Percentiles rank a stretch among this genome's conserved stretches.
These are phyloP conservation scores for Leucoraja erinaceus DNA, from an alignment of 2,113 vertebrate genomes.

Conservation along the genomic window DNA sequence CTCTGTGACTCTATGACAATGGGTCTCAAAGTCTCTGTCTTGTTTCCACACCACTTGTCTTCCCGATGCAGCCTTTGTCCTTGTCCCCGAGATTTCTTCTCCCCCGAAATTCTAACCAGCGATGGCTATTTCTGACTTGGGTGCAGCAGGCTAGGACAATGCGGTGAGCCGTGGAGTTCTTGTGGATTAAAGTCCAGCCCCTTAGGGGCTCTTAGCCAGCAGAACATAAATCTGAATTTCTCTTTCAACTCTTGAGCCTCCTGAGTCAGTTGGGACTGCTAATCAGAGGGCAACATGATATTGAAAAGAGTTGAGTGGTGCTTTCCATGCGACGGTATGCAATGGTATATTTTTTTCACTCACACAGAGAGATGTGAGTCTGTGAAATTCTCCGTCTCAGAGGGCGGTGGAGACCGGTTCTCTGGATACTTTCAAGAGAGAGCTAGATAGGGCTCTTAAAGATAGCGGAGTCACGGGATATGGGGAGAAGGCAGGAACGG, in stretches of 20 bases:
- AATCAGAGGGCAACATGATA: not conserved
- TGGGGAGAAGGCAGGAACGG: too few species aligned
- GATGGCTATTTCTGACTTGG: not conserved
- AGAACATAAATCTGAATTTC: not conserved
- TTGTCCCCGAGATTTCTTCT: too few species aligned
- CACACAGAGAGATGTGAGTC: too few species aligned
- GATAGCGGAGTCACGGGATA: too few species aligned
- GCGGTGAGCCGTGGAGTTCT: not conserved
- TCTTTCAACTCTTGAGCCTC: not conserved
- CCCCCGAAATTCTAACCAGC: not conserved
- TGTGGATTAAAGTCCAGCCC: not conserved
- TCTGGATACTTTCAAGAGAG: too few species aligned
- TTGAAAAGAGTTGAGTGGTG: not conserved
- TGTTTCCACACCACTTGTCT: not conserved
- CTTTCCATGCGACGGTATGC: too few species aligned
- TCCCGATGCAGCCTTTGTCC: not conserved
- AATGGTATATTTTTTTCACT: too few species aligned
- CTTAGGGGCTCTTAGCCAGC: not conserved
- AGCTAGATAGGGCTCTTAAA: too few species aligned
- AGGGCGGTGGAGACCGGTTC: too few species aligned
- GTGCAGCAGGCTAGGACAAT: not conserved
- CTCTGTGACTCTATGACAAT: not conserved
- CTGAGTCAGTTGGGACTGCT: not conserved
- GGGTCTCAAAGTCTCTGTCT: not conserved
- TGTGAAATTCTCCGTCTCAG: too few species aligned